Evolutionary conservation across 2,888 invertebrate species (phyloP), one percentile per base, ranked within the genome.

Genomic region (Bellardia pandia): DNA sequence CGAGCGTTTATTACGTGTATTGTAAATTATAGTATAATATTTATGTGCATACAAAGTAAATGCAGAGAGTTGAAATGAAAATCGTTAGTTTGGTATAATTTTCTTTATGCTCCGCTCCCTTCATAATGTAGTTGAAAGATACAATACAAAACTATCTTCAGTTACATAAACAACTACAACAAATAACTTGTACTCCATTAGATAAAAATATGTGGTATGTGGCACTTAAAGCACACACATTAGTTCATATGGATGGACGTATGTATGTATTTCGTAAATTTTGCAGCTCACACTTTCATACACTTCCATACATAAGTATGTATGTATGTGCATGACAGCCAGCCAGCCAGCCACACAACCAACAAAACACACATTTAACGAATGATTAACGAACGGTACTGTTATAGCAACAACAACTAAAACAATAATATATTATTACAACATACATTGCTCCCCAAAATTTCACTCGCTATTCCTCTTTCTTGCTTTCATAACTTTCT

Each of bases 351-450:
- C 48, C 33, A 33, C 45, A 2, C 37, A 33, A 60, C n/a, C 37
- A 51, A n/a, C 42, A 53, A 74, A 83, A 48, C 42, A 53, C 45
- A 58, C 58, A 64, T 72, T 72, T 71, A 72, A 77, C 58, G 64
- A 84, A 72, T 80, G 66, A 86, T 86, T 84, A 76, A 60, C 72
- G 56, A 84, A 84, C 77, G 64, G 64, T 66, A 66, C 33, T 84
- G 72, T 78, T 84, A 72, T 37, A 72, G 37, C 60, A 71, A 64
- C 56, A 56, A 58, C 56, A 66, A 16, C n/a, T 30, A 58, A 33
- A 58, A 58, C 2, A 74, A 40, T 8, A 40, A 62, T 33, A 60
- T 45, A 62, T 45, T 64, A 80, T 66, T 75, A 80, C 71, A 64
- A 11, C 62, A 80, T 64, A 51, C 30, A 76, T 33, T 62, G 75